Evolutionary conservation across 2,888 invertebrate genomes (phyloP), one percentile per base, ranked within the genome.

Genomic region (Drosophila cyrtoloma): DNA sequence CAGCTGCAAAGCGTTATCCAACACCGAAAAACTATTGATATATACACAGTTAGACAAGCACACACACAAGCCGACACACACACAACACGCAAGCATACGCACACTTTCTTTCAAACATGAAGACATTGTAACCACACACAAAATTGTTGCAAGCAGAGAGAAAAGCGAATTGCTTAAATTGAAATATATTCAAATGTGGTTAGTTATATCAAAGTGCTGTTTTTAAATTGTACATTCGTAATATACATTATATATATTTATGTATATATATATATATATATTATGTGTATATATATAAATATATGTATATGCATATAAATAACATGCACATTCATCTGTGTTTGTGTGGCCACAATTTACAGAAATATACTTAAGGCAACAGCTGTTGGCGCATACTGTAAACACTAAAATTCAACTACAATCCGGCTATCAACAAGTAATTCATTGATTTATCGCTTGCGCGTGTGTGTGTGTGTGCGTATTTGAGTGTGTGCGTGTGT

Each of bases 91-190:
- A 42, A 28, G 51, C 65, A 71, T 22, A 64, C 58, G 55, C 50
- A 75, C 77, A 70, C 81, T 79, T 81, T 77, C 77, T 80, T 79
- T 80, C 73, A n/a, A 55, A 77, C 58, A 74, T 62, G 39, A 76
- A 72, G 56, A 68, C 69, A 73, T 71, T 63, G 55, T 72, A 66
- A 51, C 52, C 56, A 63, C 60, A 63, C 22, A 64, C 44, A 63
- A 56, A 62, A 58, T 39, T 37, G 35, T 50, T 67, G 28, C 47
- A 44, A 68, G 26, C 35, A 50, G 47, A 55, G 16, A 37, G n/a
- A 58, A 32, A 50, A 56, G 2, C 22, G n/a, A 30, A 28, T 32
- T 37, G 26, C 7, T 33, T 35, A 6, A 53, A 14, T 10, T 32
- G 10, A 10, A 53, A 58, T 28, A 35, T 57, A 28, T 63, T 33